phyloP scores from a whole-genome alignment of 1,140 invertebrate genomes.

The Tetragnatha versicolor region DNA sequence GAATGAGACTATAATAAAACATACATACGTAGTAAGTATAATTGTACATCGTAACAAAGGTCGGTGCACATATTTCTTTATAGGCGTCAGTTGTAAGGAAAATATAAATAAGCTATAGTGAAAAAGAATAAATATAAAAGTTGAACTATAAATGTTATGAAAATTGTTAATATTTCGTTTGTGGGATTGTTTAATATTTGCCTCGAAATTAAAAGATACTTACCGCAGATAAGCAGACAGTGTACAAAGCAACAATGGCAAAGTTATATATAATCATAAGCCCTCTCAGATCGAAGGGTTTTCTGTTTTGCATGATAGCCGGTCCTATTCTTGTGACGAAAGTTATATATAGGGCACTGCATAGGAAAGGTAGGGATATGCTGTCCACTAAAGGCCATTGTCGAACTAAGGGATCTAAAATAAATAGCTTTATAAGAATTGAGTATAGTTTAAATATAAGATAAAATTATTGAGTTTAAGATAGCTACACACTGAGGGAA shows the following conservation, averaged over 20 bases:
- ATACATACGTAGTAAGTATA: slow-evolving; percentile 22
- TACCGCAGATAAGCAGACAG: slow-evolving; percentile 17
- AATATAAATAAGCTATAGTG: slow-evolving; percentile 1
- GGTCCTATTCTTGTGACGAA: slow-evolving; percentile 79
- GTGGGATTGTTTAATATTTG: background rate
- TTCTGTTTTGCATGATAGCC: slow-evolving; percentile 82
- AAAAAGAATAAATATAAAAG: background rate
- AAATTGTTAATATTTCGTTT: background rate
- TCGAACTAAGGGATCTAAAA: slow-evolving; percentile 38
- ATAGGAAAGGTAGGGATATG: slow-evolving; percentile 31
- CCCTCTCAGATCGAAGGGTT: slow-evolving; percentile 80
- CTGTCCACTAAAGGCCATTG: slow-evolving; percentile 19
- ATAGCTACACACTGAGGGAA: too few relatives aligned
- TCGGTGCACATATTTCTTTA: slow-evolving; percentile 17
- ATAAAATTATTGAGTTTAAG: too few relatives aligned
- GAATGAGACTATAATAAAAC: background rate
- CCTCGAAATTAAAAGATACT: background rate
- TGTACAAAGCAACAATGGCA: slow-evolving; percentile 17
- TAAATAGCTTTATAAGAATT: too few relatives aligned
- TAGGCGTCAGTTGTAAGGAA: slow-evolving; percentile 32
- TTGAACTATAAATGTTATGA: background rate
- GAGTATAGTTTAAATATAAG: too few relatives aligned
- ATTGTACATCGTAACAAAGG: background rate
- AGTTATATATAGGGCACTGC: slow-evolving; percentile 70
- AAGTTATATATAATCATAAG: slow-evolving; percentile 81